These are phyloP conservation scores for Silurus asotus DNA, from an alignment of 2,113 vertebrate genomes.

Conservation along the genomic window DNA sequence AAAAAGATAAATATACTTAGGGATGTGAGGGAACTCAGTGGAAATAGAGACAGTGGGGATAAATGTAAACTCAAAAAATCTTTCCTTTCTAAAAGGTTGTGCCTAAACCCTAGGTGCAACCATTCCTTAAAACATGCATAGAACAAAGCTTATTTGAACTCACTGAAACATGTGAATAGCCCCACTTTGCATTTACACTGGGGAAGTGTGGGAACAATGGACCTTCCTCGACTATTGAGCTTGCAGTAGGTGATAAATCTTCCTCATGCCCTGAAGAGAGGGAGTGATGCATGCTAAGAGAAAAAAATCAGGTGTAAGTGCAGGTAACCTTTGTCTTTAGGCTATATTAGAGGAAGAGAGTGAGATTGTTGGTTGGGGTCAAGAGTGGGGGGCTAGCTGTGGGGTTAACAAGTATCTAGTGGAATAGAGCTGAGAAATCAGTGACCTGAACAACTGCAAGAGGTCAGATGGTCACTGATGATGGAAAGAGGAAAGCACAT, in stretches of 20 bases:
- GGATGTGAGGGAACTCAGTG: constrained; percentile 57
- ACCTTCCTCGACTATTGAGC: constrained; percentile 55
- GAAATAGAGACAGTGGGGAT: neutral
- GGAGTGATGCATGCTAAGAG: constrained; percentile 48
- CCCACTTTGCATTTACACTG: constrained; percentile 17
- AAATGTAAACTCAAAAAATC: constrained; percentile 45
- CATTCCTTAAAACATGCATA: neutral
- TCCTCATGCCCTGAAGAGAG: constrained; percentile 40
- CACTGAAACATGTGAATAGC: neutral
- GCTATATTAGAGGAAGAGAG: constrained; percentile 23
- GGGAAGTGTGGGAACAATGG: constrained; percentile 58
- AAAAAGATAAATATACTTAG: constrained; percentile 75
- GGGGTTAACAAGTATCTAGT: constrained; percentile 41
- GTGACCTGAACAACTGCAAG: constrained; percentile 61
- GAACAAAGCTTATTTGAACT: constrained; percentile 16
- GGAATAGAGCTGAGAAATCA: constrained; percentile 52
- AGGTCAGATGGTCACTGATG: constrained; percentile 54
- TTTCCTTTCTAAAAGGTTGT: neutral
- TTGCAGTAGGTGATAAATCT: constrained; percentile 47
- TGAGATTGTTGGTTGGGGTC: neutral
- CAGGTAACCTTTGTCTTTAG: constrained; percentile 64
- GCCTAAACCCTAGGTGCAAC: neutral
- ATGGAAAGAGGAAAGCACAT: constrained; percentile 53
- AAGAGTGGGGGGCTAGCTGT: constrained; percentile 53
- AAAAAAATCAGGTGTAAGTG: constrained; percentile 76